phyloP scores from a whole-genome alignment of 1,140 invertebrate species.

The Gonatopus flavifemur region DNA sequence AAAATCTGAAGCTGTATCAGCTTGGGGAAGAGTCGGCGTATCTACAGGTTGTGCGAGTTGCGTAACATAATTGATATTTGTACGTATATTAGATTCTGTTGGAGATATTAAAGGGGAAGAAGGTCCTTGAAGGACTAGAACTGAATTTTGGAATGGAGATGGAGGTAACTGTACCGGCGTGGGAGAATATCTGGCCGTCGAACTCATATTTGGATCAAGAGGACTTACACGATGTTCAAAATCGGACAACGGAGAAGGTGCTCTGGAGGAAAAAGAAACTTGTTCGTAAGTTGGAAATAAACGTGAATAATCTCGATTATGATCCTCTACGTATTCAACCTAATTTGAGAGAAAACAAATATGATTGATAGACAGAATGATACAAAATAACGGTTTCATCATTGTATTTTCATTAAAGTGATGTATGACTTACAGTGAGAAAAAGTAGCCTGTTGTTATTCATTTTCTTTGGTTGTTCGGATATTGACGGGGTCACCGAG shows the following conservation, averaged over 20 bases:
- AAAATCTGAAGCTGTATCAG: conserved; percentile 43
- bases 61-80: conserved; percentile 45
- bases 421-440: conserved; percentile 43
- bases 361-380: not conserved
- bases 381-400: too few species aligned
- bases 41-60: conserved; percentile 38
- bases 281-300: conserved; percentile 53
- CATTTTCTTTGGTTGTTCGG: conserved; percentile 39
- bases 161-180: conserved; percentile 56
- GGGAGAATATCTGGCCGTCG: conserved; percentile 61
- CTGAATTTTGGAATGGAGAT: conserved; percentile 58
- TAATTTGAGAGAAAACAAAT: conserved; percentile 27
- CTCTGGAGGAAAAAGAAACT: conserved; percentile 51
- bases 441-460: conserved; percentile 50
- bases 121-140: conserved; percentile 56
- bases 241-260: conserved; percentile 55
- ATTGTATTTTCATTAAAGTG: too few species aligned
- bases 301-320: conserved; percentile 48
- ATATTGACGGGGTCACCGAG: conserved; percentile 28
- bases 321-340: conserved; percentile 62
- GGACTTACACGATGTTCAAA: conserved; percentile 62
- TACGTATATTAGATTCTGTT: conserved; percentile 34
- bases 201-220: conserved; percentile 64
- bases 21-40: conserved; percentile 33
- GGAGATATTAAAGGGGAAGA: conserved; percentile 49